Evolutionary conservation across 2,797 vertebrate species (phyloP), one percentile per base, ranked within the genome.

Genomic region (Acestrorhynchus altus): DNA sequence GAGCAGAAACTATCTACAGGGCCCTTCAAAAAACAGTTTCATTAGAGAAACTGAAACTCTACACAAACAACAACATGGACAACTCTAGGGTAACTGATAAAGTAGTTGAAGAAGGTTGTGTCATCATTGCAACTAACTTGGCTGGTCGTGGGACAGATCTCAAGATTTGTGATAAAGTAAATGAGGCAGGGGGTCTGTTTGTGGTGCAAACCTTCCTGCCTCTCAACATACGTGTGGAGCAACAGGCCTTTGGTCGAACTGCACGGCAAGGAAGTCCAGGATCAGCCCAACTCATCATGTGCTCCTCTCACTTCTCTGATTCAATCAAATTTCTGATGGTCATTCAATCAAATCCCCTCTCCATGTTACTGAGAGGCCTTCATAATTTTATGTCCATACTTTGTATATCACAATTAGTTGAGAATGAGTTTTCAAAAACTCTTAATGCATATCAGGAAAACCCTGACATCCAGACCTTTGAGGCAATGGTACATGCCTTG

Each of bases 111-210:
- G 60, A 60, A 2, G 89, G 87, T 70, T 72, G 88, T 0, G 84
- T 91, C 22, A 87, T 93, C 12, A 77, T 93, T 49, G 88, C 91
- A 39, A 92, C 91, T 60, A 93, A 93, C 46, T 84, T 92, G 0
- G 90, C 90, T 65, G 91, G 91, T 66, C 81, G 90, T 54, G 87
- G 85, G 1, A 88, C 87, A 51, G 87, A 88, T 31, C 49, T 88
- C n/a, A 84, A 87, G 51, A 76, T 88, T 7, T 57, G 69, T 12
- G 0, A 68, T 0, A 8, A 77, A 2, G 87, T 86, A 5, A 83
- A 87, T 44, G 11, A 20, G 0, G 75, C 79, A 26, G 87, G 87
- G 24, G 85, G 85, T 5, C 47, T 88, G 31, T 82, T 90, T 44
- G 90, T 92, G 4, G 11, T 92, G n/a, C 89, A 90, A 66, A 92